Evolutionary conservation across 2,113 vertebrate genomes (phyloP).

Genomic region (Vimba vimba): DNA sequence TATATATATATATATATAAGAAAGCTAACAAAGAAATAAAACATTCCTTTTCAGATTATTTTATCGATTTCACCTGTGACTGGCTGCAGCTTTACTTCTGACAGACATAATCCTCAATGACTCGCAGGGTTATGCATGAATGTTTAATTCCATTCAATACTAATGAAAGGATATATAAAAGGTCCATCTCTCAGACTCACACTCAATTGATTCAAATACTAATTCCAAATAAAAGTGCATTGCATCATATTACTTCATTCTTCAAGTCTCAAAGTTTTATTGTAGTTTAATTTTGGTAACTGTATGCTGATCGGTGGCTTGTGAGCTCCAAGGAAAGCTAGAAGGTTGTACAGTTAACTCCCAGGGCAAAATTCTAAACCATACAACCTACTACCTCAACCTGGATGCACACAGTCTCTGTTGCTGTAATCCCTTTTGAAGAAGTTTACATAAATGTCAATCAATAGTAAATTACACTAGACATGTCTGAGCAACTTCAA

Average conservation of each 20-base stretch:
- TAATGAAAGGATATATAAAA: not conserved
- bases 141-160: not conserved
- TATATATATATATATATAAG: not conserved
- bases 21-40: not conserved
- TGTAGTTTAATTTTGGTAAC: not conserved
- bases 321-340: conserved; percentile 99
- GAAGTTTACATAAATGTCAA: conserved; percentile 13
- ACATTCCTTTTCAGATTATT: not conserved
- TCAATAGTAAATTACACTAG: not conserved
- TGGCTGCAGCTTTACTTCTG: not conserved
- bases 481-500: conserved; percentile 14
- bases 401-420: conserved; percentile 95
- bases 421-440: conserved; percentile 40
- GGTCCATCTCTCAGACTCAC: not conserved
- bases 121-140: not conserved
- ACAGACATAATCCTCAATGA: conserved; percentile 7
- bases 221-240: not conserved
- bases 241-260: not conserved
- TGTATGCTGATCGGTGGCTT: conserved; percentile 80
- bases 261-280: not conserved
- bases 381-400: conserved; percentile 99
- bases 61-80: not conserved
- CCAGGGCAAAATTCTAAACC: conserved; percentile 99
- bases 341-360: conserved; percentile 99
- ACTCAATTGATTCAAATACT: not conserved